A percentile compares a stretch with the other conserved stretches of the same genome.
phyloP scores from a whole-genome alignment of 2,113 vertebrate species.

The Saccopteryx leptura region DNA sequence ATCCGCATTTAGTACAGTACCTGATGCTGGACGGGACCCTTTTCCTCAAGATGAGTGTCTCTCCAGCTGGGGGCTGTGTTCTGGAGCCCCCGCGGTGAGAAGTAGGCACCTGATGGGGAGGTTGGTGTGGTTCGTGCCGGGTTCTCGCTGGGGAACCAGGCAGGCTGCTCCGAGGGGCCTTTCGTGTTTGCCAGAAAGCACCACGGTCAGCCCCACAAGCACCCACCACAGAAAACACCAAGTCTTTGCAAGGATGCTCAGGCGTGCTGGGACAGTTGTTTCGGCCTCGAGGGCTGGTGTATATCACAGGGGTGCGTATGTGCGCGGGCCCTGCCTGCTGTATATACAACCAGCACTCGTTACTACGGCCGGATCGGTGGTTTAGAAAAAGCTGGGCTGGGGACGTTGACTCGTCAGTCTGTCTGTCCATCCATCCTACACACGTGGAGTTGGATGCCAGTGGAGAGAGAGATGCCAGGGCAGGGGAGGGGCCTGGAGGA shows the following conservation, averaged over 20 bases:
- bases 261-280: not conserved
- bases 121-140: not conserved
- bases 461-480: not conserved
- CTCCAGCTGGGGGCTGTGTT: not conserved
- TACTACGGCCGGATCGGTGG: rapidly evolving
- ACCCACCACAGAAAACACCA: not conserved
- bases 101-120: not conserved
- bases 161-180: not conserved
- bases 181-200: not conserved
- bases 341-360: not conserved
- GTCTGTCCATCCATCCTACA: not conserved
- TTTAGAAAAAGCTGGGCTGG: not conserved
- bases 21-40: constrained; percentile 71
- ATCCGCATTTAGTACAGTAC: constrained; percentile 69
- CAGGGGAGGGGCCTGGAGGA: no score
- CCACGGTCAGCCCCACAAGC: not conserved
- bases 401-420: rapidly evolving
- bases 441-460: not conserved
- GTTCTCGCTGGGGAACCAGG: not conserved
- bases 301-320: not conserved
- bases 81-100: constrained; percentile 54
- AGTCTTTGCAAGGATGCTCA: not conserved
- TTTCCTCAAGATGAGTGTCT: constrained; percentile 64
- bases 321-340: not conserved
- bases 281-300: not conserved